Conservation (phyloP, 2,113 vertebrate species). For the Alligator sinensis region DNA sequence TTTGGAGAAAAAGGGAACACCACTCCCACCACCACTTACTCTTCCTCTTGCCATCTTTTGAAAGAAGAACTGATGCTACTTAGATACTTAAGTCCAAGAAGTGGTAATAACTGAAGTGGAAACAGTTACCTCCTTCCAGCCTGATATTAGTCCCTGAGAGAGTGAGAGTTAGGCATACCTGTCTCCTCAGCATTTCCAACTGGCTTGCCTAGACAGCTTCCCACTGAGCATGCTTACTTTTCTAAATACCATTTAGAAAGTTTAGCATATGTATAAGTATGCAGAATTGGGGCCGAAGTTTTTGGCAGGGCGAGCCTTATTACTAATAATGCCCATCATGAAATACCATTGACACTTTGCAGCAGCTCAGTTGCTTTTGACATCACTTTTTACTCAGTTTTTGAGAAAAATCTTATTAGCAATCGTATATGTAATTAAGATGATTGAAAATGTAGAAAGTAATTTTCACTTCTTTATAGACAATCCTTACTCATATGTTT, state of each 20-base stretch:
- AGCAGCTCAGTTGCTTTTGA: not conserved
- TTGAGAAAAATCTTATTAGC: not conserved
- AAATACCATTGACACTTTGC: not conserved
- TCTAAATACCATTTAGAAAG: not conserved
- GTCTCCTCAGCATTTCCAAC: no score
- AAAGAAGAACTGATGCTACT: no score
- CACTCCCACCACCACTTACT: no score
- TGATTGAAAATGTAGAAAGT: not conserved
- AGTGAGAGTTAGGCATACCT: no score
- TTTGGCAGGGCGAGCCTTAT: not conserved
- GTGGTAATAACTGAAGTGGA: no score
- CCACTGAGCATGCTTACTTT: no score
- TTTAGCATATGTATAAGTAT: not conserved
- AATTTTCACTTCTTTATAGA: not conserved
- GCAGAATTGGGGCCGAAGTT: not conserved
- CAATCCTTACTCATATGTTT: not conserved
- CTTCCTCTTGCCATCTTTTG: no score
- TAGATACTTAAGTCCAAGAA: no score
- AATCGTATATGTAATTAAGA: not conserved
- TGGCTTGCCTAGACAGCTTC: no score
- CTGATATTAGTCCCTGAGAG: no score
- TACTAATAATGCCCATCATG: rapidly evolving
- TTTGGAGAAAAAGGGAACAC: no score
- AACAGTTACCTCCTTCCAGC: no score
- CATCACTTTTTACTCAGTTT: not conserved